Conservation (phyloP, 2,888 invertebrate species). For the Dynastes hyllus region DNA sequence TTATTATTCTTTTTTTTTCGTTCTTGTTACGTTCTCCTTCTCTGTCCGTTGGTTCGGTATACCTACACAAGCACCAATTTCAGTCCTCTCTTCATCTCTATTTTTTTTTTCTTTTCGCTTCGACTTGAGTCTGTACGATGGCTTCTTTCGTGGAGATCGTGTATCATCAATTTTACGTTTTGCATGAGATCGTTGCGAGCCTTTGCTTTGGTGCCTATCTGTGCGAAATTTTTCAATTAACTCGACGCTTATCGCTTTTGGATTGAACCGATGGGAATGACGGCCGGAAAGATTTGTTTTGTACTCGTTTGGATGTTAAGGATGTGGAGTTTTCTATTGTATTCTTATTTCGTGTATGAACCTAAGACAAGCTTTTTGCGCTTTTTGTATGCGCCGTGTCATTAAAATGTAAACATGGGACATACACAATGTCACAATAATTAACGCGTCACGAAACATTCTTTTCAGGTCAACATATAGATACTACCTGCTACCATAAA, state of each 20-base stretch:
- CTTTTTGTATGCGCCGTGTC: too few species aligned
- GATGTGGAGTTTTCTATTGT: too few species aligned
- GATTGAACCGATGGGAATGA: too few species aligned
- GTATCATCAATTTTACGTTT: slow-evolving; percentile 51
- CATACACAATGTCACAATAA: too few species aligned
- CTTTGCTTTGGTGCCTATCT: slow-evolving; percentile 19
- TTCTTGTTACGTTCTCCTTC: slow-evolving; percentile 7
- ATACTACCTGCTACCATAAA: too few species aligned
- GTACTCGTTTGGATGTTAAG: too few species aligned
- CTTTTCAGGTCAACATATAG: too few species aligned
- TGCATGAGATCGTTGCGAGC: slow-evolving; percentile 16
- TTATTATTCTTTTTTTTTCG: background rate
- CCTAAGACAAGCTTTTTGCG: too few species aligned
- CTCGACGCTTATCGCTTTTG: slow-evolving; percentile 16
- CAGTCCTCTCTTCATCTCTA: background rate
- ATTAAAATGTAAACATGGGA: too few species aligned
- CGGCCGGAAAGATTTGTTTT: too few species aligned
- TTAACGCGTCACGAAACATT: too few species aligned
- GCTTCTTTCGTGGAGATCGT: slow-evolving; percentile 24
- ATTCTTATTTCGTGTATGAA: too few species aligned
- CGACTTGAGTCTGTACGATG: slow-evolving; percentile 9
- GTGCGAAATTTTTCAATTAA: slow-evolving; percentile 50
- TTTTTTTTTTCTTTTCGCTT: background rate
- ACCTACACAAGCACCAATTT: slow-evolving; percentile 2
- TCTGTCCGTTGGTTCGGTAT: background rate